Evolutionary conservation across 2,888 invertebrate species (phyloP), one percentile per base, ranked within the genome.

Genomic region (Melanophora roralis): DNA sequence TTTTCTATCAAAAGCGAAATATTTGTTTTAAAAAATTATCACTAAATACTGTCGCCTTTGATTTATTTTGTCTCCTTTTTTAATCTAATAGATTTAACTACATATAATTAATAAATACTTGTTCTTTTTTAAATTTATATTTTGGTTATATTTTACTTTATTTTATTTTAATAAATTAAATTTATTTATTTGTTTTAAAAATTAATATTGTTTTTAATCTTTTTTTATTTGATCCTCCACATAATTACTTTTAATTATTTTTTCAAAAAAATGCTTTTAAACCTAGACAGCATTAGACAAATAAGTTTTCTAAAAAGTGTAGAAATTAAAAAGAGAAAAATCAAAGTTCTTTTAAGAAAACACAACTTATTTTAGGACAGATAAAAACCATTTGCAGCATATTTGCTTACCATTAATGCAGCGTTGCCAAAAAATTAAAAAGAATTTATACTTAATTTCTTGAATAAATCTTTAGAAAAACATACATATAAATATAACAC

Each of bases 1-100:
- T 86, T 87, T 84, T 84, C 84, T 84, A 87, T 86, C 88, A 83
- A 86, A 88, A 88, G 87, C 87, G 87, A 87, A 87, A 87, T 87
- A 87, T 87, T 87, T 87, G 87, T 85, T 86, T 85, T 84, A 86
- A 85, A 79, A 88, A 87, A 77, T 16, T 57, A 69, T 87, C 88
- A 88, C 87, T 86, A 87, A 88, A 87, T 85, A 86, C 86, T 84
- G 86, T 86, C 87, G 87, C 86, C 83, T 84, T 78, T 67, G 78
- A 81, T 64, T 68, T 80, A 76, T 79, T 75, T 82, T 81, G 81
- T 84, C 81, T 81, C 76, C 51, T 76, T 60, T 69, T 62, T 69
- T 79, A 53, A 64, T 73, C 27, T 45, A 55, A 65, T 62, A 68
- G 60, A 67, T 81, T 81, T 78, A 71, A 69, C 77, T 81, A 74